phyloP scores from a whole-genome alignment of 2,888 invertebrate genomes.

The Drosophila lutescens region DNA sequence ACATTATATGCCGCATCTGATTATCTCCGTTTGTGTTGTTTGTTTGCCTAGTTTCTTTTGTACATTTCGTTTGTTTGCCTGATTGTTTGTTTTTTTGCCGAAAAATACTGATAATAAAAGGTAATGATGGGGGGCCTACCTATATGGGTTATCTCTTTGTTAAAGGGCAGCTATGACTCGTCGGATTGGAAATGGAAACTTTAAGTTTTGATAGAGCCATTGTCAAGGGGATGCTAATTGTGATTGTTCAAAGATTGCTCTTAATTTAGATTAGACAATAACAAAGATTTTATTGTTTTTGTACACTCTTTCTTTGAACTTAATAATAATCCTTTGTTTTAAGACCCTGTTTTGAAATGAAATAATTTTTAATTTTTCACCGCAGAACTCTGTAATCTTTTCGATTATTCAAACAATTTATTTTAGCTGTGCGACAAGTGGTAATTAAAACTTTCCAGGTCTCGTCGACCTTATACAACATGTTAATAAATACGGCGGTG shows the following conservation, averaged over 20 bases:
- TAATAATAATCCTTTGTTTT: no score
- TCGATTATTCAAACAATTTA: not conserved
- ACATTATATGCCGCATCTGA: constrained; percentile 76
- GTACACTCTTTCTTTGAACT: not conserved
- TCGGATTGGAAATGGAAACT: constrained; percentile 26
- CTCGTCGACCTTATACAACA: constrained; percentile 49
- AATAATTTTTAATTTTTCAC: not conserved
- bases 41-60: constrained; percentile 58
- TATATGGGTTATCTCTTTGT: constrained; percentile 31
- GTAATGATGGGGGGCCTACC: constrained; percentile 52
- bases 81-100: constrained; percentile 58
- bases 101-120: constrained; percentile 52
- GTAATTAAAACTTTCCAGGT: constrained; percentile 8
- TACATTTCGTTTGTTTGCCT: constrained; percentile 43
- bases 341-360: not conserved
- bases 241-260: not conserved
- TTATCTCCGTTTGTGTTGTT: constrained; percentile 64
- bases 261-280: not conserved
- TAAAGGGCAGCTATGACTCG: constrained; percentile 24
- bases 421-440: not conserved
- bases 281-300: not conserved
- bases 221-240: constrained; percentile 4
- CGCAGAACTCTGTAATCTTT: not conserved
- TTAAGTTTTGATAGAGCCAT: constrained; percentile 27
- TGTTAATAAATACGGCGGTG: constrained; percentile 31